Evolutionary conservation across 2,113 vertebrate genomes (phyloP).

Genomic region (Cyanocitta stelleri): DNA sequence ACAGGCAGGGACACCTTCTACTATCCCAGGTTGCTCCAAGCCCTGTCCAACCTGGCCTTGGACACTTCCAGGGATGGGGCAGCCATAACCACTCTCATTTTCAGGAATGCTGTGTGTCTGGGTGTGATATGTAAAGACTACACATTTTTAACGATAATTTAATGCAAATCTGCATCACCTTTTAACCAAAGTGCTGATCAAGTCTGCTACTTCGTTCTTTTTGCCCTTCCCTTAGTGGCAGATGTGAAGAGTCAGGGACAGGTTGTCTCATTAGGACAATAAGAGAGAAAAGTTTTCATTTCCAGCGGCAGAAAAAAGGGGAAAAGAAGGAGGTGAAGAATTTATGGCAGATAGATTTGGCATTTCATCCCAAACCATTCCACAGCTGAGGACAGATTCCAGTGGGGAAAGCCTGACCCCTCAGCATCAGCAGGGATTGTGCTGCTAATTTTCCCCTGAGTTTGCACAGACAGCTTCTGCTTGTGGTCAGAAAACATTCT

Average conservation of each 20-base stretch:
- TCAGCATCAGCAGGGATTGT: not conserved
- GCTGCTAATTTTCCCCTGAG: not conserved
- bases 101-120: not conserved
- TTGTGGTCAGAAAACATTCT: not conserved
- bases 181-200: not conserved
- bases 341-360: not conserved
- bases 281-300: not conserved
- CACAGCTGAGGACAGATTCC: not conserved
- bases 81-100: not conserved
- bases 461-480: not conserved
- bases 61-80: not conserved
- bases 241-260: not conserved
- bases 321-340: not conserved
- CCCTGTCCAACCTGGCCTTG: not conserved
- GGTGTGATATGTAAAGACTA: not conserved
- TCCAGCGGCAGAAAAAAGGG: not conserved
- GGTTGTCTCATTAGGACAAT: fast-evolving
- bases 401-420: not conserved
- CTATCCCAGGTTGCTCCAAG: not conserved
- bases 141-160: not conserved
- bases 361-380: not conserved
- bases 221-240: not conserved
- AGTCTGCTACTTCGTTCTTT: not conserved
- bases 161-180: not conserved
- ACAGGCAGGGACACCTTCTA: not conserved